These are phyloP conservation scores for Beaufortia kweichowensis DNA, from an alignment of 2,113 vertebrate genomes.

Conservation along the genomic window DNA sequence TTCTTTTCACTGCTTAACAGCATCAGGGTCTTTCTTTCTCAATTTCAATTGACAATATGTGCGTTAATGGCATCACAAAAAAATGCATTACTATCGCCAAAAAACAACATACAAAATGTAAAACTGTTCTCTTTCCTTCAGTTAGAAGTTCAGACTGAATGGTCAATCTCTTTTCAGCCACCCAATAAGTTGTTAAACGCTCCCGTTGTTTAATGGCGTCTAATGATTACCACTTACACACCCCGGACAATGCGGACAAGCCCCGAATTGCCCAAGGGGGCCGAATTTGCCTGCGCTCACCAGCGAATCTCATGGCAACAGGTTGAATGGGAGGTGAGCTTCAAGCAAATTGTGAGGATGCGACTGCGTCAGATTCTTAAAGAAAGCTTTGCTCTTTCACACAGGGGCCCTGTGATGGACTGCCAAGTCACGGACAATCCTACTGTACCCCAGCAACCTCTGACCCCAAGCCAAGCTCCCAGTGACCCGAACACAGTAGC, in stretches of 20 bases:
- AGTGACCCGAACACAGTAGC: conserved; percentile 59
- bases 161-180: conserved; percentile 49
- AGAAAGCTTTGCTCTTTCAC: conserved; percentile 62
- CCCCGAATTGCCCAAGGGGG: conserved; percentile 62
- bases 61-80: no score
- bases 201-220: conserved; percentile 58
- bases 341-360: conserved; percentile 67
- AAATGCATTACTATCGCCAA: no score
- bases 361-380: conserved; percentile 72
- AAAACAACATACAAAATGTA: no score
- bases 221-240: conserved; percentile 81
- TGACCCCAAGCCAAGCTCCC: conserved; percentile 76
- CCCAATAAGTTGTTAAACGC: conserved; percentile 57
- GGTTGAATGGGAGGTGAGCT: conserved; percentile 62
- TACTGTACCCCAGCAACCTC: conserved; percentile 67
- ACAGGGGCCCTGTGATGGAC: conserved; percentile 44
- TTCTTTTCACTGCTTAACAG: conserved; percentile 56
- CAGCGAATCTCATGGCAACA: conserved; percentile 78
- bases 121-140: neutral
- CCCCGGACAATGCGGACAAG: conserved; percentile 70
- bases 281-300: conserved; percentile 76
- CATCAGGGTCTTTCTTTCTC: conserved; percentile 61
- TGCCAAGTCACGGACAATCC: conserved; percentile 60
- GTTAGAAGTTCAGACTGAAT: conserved; percentile 20
- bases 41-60: neutral